A percentile compares a stretch with the other conserved stretches of the same genome.
Conservation (phyloP, 2,797 vertebrate genomes). For the Dendrocincla fuliginosa region DNA sequence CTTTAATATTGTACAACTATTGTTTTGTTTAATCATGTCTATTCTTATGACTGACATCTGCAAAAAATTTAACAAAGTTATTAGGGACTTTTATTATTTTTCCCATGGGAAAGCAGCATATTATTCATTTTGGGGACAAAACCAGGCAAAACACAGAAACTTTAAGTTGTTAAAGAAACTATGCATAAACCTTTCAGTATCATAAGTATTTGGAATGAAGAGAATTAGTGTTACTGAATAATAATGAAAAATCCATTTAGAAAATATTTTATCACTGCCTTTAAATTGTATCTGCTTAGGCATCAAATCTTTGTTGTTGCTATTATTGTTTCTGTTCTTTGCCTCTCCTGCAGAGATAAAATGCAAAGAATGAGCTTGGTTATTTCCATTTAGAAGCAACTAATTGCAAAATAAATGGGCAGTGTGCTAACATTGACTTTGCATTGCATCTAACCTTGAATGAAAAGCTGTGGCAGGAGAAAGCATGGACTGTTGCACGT, state of each 20-base stretch:
- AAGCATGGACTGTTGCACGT: neutral
- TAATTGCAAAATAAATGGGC: neutral
- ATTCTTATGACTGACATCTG: conserved; percentile 30
- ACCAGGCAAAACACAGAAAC: neutral
- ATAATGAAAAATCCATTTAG: neutral
- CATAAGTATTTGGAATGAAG: neutral
- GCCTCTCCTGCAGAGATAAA: neutral
- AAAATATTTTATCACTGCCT: neutral
- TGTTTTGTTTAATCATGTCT: conserved; percentile 38
- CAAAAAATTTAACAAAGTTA: conserved; percentile 34
- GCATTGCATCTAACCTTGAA: neutral
- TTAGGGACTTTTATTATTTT: conserved; percentile 29
- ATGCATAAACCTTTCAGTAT: neutral
- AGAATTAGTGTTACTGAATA: neutral
- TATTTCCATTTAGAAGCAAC: neutral
- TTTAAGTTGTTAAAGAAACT: neutral
- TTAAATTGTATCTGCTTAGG: neutral
- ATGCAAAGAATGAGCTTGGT: neutral
- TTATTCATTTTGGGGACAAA: neutral
- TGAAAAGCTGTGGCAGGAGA: neutral
- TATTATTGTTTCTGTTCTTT: neutral
- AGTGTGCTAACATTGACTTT: neutral
- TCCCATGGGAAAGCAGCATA: neutral
- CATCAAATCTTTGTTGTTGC: neutral
- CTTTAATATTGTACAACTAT: conserved; percentile 7